Base-by-base conservation (phyloP, 2,888 invertebrate species). In the Nowickia ferox region DNA sequence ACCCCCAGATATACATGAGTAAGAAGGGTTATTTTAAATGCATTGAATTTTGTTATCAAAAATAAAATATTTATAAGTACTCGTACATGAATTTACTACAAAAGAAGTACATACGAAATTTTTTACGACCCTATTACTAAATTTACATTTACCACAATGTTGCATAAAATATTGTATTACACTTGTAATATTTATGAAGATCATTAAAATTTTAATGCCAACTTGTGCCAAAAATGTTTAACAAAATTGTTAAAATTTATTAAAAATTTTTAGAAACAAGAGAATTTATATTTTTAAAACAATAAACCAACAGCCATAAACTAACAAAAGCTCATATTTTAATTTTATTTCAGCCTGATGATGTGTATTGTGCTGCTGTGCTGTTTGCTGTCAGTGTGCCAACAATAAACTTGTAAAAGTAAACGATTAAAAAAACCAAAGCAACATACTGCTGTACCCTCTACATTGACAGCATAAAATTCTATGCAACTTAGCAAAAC, bases 301-400 rank as follows among this genome's bases (percentile, higher is more conserved):
- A 68, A 69, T 61, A 69, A 69, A 69, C 17, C 53, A 68, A 55
- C 68, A 75, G 13, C n/a, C 44, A 61, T 61, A 61, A 75, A 82
- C 63, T 82, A 82, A 82, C 82, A 69, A 82, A 44, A 63, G n/a
- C 19, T 78, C 51, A 72, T 57, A 61, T 74, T 84, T 78, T 72
- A 48, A 74, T 74, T 81, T 85, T 22, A 78, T 81, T 85, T 30
- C 59, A 80, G 80, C 44, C 40, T 44, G 79, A 51, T 69, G 57
- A 80, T 46, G 59, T 66, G 10, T 30, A 30, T 9, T 61, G 44
- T 38, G 38, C 40, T 63, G 44, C 44, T 40, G 46, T 44, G 38
- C 51, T 63, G 38, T 42, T 77, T 22, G 11, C 55, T 82, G 71
- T 71, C 75, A 75, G 17, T 38, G 79, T 82, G 72, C 66, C 78